Evolutionary conservation across 53 echinoderm and acorn worm genomes (phyloP).

Genomic region (Crossaster papposus): DNA sequence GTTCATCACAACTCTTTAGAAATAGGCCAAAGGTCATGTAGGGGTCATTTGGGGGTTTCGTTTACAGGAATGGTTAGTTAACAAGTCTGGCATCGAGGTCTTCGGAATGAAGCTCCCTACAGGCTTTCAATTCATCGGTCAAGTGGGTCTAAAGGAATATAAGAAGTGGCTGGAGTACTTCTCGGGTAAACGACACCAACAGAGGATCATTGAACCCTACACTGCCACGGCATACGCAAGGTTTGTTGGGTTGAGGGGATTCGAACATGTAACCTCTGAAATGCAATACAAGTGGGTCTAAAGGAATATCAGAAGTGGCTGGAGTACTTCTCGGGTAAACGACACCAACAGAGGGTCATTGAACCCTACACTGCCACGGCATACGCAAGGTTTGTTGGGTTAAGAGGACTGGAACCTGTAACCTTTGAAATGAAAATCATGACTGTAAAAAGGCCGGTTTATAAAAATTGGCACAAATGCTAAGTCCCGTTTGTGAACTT

Average conservation of each 20-base stretch:
- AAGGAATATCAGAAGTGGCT: conserved; percentile 89
- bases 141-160: conserved; percentile 78
- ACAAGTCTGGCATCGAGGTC: conserved; percentile 67
- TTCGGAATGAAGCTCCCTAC: conserved; percentile 92
- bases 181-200: conserved; percentile 69
- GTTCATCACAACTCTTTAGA: too few relatives aligned
- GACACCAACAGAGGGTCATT: conserved; percentile 53
- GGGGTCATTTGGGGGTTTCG: background rate
- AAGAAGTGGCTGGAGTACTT: conserved; percentile 87
- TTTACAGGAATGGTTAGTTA: conserved; percentile 82
- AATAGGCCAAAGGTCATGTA: too few relatives aligned
- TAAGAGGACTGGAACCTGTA: background rate
- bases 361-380: conserved; percentile 75
- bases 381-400: conserved; percentile 75
- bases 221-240: conserved; percentile 84
- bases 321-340: conserved; percentile 75
- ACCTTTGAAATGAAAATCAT: too few relatives aligned
- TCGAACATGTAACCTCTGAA: background rate
- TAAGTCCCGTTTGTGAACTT: too few relatives aligned
- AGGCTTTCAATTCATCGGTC: conserved; percentile 89
- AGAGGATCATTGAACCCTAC: conserved; percentile 58
- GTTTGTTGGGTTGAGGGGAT: conserved; percentile 39
- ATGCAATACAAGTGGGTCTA: conserved; percentile 32
- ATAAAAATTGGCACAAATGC: too few relatives aligned
- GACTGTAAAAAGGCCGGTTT: too few relatives aligned